Percentiles rank a stretch among this genome's conserved stretches.
Conservation (phyloP, 2,113 vertebrate species). For the Sardina pilchardus region DNA sequence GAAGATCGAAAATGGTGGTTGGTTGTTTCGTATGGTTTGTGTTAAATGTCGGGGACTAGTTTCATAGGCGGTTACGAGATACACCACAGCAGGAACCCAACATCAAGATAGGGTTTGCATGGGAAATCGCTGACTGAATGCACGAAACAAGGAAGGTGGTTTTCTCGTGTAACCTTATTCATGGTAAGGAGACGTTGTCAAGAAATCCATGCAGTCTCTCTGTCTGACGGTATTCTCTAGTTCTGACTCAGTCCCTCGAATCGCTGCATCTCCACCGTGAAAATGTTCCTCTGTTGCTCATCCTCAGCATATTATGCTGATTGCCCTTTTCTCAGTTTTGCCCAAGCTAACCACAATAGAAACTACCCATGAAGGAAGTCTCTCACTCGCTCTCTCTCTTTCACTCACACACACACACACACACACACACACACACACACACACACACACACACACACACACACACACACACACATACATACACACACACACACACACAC, state of each 20-base stretch:
- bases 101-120: conserved; percentile 3
- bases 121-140: not conserved
- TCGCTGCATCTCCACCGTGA: not conserved
- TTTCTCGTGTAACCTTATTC: not conserved
- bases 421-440: not conserved
- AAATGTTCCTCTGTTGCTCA: not conserved
- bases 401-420: not conserved
- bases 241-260: not conserved
- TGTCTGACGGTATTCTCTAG: not conserved
- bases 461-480: not conserved
- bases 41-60: not conserved
- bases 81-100: not conserved
- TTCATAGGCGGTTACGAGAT: not conserved
- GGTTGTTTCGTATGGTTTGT: conserved; percentile 4
- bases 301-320: conserved; percentile 47
- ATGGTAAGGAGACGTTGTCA: not conserved
- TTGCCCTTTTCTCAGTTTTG: conserved; percentile 54
- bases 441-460: not conserved
- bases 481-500: not conserved
- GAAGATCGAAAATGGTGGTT: not conserved
- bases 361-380: conserved; percentile 15
- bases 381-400: not conserved
- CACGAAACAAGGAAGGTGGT: not conserved
- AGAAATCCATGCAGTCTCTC: not conserved
- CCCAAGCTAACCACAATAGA: conserved; percentile 56